Evolutionary conservation across 2,797 vertebrate genomes (phyloP), one percentile per base, ranked within the genome.

Genomic region (Brachyrhaphis roseni): DNA sequence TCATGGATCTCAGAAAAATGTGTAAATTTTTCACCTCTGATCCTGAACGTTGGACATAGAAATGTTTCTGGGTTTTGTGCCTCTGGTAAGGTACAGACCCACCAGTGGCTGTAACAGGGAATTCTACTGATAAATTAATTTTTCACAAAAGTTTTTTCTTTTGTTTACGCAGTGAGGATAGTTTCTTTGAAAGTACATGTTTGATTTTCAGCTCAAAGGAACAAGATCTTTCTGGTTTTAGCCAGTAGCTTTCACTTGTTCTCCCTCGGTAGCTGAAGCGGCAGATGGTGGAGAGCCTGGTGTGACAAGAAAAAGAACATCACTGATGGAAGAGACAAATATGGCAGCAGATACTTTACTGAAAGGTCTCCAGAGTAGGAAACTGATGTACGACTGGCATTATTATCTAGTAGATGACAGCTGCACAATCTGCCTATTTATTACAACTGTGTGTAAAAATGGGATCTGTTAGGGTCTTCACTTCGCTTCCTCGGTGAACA

Each of bases 261-360:
- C 49, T 72, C 76, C 76, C 76, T 31, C 20, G 76, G 66, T 57
- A 34, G 49, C n/a, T 8, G 11, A 45, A 51, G 41, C 47, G 16
- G 55, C 77, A 78, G 77, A 78, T 78, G 77, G 77, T 64, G 71
- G 53, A 72, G 70, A 62, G 68, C 36, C 71, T 49, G 55, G 71
- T 74, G 70, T 36, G 59, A 59, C 72, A 36, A 47, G 36, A 39
- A 64, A 62, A 49, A 78, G 28, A 78, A 78, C 55, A 74, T 59
- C 55, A 26, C 53, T 62, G 77, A 78, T 59, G 68, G 51, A 46
- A 53, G 36, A 78, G 28, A 71, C 75, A 78, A 55, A 57, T 18
- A 57, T 71, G 34, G 77, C 77, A 64, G 55, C 77, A 36, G 23
- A 36, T 59, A 51, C 47, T 68, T 70, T 49, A 45, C 53, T 28